Evolutionary conservation across 1,140 invertebrate species (phyloP).

Genomic region (Drosophila chauvacae): DNA sequence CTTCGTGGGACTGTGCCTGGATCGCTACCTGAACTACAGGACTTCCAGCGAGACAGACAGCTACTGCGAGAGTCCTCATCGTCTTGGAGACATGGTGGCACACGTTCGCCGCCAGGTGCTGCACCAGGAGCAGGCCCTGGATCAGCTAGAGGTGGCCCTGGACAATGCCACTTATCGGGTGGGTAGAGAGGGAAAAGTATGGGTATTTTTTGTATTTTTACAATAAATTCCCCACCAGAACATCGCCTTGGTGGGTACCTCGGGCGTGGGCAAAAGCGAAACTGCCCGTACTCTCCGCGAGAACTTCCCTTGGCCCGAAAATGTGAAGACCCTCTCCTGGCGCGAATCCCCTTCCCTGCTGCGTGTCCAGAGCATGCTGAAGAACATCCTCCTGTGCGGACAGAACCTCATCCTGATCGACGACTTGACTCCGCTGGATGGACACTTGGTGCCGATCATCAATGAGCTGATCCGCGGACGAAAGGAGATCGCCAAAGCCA

Average conservation of each 20-base stretch:
- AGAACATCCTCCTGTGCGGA: slow-evolving; percentile 1
- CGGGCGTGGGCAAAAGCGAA: slow-evolving; percentile 17
- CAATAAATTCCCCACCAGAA: background rate
- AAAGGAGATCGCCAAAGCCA: slow-evolving; percentile 4
- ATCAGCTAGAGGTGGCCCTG: slow-evolving; percentile 9
- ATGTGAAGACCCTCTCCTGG: slow-evolving; percentile 18
- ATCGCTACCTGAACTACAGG: background rate
- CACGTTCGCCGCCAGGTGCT: slow-evolving; percentile 3
- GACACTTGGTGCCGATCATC: background rate
- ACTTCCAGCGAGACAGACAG: background rate
- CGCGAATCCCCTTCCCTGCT: background rate
- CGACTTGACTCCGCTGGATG: slow-evolving; percentile 3
- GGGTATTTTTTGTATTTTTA: background rate
- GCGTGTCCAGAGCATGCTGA: slow-evolving; percentile 8
- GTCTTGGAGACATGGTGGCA: slow-evolving; percentile 4
- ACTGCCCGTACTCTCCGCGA: background rate
- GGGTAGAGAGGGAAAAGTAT: background rate
- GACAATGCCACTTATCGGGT: slow-evolving; percentile 3
- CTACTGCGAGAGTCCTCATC: background rate
- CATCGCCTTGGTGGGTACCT: slow-evolving; percentile 15
- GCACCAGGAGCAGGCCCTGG: slow-evolving; percentile 6
- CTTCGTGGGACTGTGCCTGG: background rate
- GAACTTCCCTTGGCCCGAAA: slow-evolving; percentile 18
- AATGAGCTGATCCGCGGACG: background rate
- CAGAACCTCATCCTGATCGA: slow-evolving; percentile 19